Percentiles rank a stretch among this genome's conserved stretches.
Conservation (phyloP, 2,888 invertebrate species). For the Xylota segnis region DNA sequence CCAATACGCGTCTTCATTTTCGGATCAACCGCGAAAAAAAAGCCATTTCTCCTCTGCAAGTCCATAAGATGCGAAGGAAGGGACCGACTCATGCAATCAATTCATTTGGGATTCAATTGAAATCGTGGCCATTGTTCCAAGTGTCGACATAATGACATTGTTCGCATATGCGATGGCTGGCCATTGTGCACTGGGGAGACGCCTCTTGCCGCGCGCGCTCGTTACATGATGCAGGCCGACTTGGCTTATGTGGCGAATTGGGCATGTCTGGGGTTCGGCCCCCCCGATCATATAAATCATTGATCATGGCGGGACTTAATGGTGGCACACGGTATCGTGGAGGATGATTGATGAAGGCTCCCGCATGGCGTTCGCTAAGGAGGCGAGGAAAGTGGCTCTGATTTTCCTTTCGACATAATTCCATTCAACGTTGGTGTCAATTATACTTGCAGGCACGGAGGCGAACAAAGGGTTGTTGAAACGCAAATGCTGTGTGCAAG, state of each 20-base stretch:
- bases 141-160: slow-evolving; percentile 76
- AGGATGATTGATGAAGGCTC: slow-evolving; percentile 63
- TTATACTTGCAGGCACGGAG: slow-evolving; percentile 7
- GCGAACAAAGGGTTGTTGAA: slow-evolving; percentile 5
- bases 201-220: neutral
- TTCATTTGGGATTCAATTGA: slow-evolving; percentile 68
- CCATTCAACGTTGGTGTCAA: slow-evolving; percentile 16
- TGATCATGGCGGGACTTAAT: slow-evolving; percentile 43
- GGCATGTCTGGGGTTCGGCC: no score
- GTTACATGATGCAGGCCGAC: slow-evolving; percentile 51
- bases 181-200: slow-evolving; percentile 48
- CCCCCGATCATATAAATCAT: slow-evolving; percentile 61
- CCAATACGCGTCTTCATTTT: slow-evolving; percentile 30
- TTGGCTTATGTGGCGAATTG: slow-evolving; percentile 9
- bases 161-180: slow-evolving; percentile 64
- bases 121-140: slow-evolving; percentile 67
- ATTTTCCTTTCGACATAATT: slow-evolving; percentile 16
- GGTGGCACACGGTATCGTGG: slow-evolving; percentile 18
- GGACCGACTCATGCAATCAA: slow-evolving; percentile 59
- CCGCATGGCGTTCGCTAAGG: slow-evolving; percentile 15
- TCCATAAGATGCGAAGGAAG: slow-evolving; percentile 38
- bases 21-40: slow-evolving; percentile 26
- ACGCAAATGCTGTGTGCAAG: neutral
- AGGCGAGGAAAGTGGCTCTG: slow-evolving; percentile 26
- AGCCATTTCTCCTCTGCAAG: slow-evolving; percentile 30